A percentile compares a stretch with the other conserved stretches of the same genome.
Evolutionary conservation across 2,888 invertebrate genomes (phyloP).

Genomic region (Andrena haemorrhoa): DNA sequence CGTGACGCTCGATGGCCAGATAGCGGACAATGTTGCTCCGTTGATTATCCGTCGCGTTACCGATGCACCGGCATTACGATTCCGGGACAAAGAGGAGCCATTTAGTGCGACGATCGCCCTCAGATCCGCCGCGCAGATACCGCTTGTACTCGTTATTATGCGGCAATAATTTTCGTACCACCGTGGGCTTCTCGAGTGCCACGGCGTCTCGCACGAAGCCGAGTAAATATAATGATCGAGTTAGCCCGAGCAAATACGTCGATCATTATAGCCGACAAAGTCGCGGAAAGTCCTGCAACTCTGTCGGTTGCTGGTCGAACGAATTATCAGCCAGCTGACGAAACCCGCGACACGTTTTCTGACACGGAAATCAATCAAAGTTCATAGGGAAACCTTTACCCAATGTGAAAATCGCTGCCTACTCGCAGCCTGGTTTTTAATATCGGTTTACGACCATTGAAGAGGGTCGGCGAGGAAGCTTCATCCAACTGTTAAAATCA

Average conservation of each 20-base stretch:
- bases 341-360: not conserved
- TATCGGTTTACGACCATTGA: not conserved
- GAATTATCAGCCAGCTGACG: constrained; percentile 7
- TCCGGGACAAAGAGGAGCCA: constrained; percentile 30
- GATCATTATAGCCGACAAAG: constrained; percentile 28
- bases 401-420: constrained; percentile 3
- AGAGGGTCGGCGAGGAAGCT: not conserved
- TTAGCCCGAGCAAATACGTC: constrained; percentile 25
- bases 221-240: constrained; percentile 47
- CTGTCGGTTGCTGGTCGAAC: not conserved
- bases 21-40: constrained; percentile 46
- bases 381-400: not conserved
- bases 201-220: constrained; percentile 4
- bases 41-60: constrained; percentile 52
- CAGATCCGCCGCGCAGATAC: constrained; percentile 40
- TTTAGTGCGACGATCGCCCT: constrained; percentile 23
- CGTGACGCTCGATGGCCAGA: constrained; percentile 38
- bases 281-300: not conserved
- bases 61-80: constrained; percentile 49
- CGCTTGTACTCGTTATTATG: constrained; percentile 26
- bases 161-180: constrained; percentile 29
- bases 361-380: not conserved
- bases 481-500: constrained; percentile 12
- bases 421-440: constrained; percentile 10
- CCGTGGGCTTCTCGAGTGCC: not conserved